Evolutionary conservation across 2,888 invertebrate genomes (phyloP), one percentile per base, ranked within the genome.

Genomic region (Atethmia centrago): DNA sequence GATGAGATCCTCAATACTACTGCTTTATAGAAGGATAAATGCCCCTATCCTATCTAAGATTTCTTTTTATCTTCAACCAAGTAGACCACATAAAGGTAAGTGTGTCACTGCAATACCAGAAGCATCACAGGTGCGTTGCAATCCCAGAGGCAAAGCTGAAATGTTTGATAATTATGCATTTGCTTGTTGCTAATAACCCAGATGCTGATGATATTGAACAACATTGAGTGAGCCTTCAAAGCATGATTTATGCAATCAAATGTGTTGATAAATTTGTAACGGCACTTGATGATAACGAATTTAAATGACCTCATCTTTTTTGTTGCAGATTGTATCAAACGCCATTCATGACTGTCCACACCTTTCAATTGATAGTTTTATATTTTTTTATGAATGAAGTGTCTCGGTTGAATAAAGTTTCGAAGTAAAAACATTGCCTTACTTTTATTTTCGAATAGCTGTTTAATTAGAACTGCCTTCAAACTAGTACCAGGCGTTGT

Each of bases 401-500:
- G 4, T 21, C 3, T 31, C 12, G 0, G 16, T 25, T 61, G 9
- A 53, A 31, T 56, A 40, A 64, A 64, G 21, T 40, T 45, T 49
- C 0, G 7, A 55, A 61, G n/a, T 40, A 28, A 31, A 56, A 36
- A 56, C 21, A 2, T 62, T 56, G 47, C 19, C 28, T 45, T 45
- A 47, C 9, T 51, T 40, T 25, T 65, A 45, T 65, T 81, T 55
- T 42, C 36, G 55, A 31, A 45, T 28, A 49, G 47, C 21, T 31
- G 8, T 1, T 25, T 51, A 47, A 61, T 51, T 49, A 0, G 28
- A 58, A 55, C 64, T 67, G 64, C 45, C 59, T 59, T 56, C 7
- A 51, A 69, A 66, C 49, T 61, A 53, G 49, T 58, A 62, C 36
- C 58, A 69, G 66, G 14, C 72, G 51, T 66, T 69, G 63, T 51